Conservation (phyloP, 1,140 invertebrate genomes). For the Drosophila ohnishii region DNA sequence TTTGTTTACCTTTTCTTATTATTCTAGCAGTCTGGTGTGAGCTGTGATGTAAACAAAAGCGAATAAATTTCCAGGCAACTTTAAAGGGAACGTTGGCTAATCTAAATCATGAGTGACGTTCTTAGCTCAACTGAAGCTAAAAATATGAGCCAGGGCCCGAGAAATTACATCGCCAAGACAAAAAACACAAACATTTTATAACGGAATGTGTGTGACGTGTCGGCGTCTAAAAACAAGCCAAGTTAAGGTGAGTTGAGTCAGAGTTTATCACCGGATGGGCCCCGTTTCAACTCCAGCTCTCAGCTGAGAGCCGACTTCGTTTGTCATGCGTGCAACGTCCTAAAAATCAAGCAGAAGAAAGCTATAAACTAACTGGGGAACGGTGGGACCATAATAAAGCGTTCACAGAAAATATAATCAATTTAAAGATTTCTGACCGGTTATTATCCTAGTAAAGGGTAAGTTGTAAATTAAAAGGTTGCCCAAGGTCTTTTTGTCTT, state of each 20-base stretch:
- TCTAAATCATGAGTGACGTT: not conserved
- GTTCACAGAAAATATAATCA: not conserved
- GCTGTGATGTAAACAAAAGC: conserved; percentile 5
- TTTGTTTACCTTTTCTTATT: no score
- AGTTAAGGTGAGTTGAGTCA: conserved; percentile 22
- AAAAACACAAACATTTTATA: not conserved
- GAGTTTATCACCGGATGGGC: conserved; percentile 33
- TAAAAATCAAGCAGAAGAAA: conserved; percentile 23
- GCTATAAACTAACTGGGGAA: conserved; percentile 11
- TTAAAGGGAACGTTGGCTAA: not conserved
- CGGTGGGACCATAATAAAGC: not conserved
- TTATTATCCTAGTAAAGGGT: not conserved
- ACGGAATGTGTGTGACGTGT: conserved; percentile 17
- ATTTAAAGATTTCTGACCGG: no score
- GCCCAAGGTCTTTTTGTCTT: not conserved
- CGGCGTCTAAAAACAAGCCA: conserved; percentile 11
- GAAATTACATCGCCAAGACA: not conserved
- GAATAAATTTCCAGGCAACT: not conserved
- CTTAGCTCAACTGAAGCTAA: not conserved
- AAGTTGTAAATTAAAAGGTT: not conserved
- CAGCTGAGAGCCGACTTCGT: conserved; percentile 32
- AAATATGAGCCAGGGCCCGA: not conserved
- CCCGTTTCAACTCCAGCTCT: conserved; percentile 26
- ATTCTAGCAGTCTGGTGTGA: conserved; percentile 2
- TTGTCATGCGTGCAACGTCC: conserved; percentile 64